A percentile compares a stretch with the other conserved stretches of the same genome.
phyloP scores from a whole-genome alignment of 2,797 vertebrate species.

The Hydrolagus colliei region DNA sequence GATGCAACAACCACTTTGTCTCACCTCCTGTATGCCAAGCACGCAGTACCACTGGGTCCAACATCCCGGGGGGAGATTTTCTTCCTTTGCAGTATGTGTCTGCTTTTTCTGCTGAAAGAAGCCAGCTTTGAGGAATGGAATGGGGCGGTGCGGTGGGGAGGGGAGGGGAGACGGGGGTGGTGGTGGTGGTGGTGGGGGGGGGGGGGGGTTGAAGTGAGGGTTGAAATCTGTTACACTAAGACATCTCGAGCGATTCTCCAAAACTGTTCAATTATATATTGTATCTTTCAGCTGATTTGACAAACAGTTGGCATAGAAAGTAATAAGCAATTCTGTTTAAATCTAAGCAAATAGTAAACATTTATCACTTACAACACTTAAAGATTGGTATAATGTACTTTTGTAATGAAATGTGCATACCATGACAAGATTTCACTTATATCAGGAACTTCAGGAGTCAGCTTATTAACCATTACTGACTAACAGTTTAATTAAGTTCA shows the following conservation, averaged over 20 bases:
- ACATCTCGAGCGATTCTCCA: not conserved
- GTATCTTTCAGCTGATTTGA: conserved; percentile 8
- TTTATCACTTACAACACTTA: not conserved
- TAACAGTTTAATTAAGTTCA: not conserved
- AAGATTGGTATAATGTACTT: not conserved
- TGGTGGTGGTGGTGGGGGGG: no score
- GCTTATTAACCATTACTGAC: not conserved
- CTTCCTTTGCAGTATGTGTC: not conserved
- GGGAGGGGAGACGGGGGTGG: no score
- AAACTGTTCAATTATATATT: not conserved
- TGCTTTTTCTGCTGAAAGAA: not conserved
- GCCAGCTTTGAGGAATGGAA: not conserved
- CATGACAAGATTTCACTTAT: not conserved
- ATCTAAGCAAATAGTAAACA: not conserved
- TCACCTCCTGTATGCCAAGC: not conserved
- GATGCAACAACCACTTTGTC: not conserved
- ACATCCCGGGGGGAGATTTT: not conserved
- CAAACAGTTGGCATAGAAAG: not conserved
- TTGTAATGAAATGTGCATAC: not conserved
- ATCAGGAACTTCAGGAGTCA: not conserved
- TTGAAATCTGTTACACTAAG: not conserved
- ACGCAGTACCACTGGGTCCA: not conserved
- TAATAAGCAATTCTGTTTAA: not conserved
- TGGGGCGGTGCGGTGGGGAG: not conserved
- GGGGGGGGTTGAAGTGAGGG: no score